phyloP scores from a whole-genome alignment of 2,113 vertebrate genomes.

The Vidua chalybeata region DNA sequence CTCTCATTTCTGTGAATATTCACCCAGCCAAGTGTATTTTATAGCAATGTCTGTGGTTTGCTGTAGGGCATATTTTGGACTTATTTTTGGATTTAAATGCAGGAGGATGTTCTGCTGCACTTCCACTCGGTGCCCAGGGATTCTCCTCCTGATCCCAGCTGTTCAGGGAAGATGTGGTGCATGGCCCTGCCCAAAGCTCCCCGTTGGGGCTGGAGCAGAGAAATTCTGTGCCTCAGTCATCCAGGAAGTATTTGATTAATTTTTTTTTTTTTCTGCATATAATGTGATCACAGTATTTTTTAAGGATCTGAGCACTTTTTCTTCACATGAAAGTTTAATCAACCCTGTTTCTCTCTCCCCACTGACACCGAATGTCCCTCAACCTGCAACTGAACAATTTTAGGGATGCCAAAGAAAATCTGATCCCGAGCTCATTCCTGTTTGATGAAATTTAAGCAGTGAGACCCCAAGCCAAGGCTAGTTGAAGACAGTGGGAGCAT shows the following conservation, averaged over 20 bases:
- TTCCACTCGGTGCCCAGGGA: no score
- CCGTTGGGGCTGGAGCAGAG: not conserved
- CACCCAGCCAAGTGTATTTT: not conserved
- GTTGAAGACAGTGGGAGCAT: not conserved
- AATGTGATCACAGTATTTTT: not conserved
- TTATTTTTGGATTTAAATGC: not conserved
- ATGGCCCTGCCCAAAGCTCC: not conserved
- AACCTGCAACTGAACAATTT: not conserved
- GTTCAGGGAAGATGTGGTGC: fast-evolving
- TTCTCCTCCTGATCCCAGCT: not conserved
- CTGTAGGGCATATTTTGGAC: fast-evolving
- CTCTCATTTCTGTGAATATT: not conserved
- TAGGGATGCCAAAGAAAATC: not conserved
- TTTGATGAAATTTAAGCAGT: not conserved
- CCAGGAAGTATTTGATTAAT: not conserved
- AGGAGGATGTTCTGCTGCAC: not conserved
- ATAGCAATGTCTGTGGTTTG: fast-evolving
- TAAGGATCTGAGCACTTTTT: not conserved
- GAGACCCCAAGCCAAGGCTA: not conserved
- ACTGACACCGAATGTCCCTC: not conserved
- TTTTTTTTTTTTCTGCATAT: not conserved
- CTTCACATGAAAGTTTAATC: not conserved
- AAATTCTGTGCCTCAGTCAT: not conserved
- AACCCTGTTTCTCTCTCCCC: not conserved
- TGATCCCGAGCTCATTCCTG: not conserved